These are phyloP conservation scores for Parauchenoglanis punctatus DNA, from an alignment of 2,797 vertebrate species.

Conservation along the genomic window DNA sequence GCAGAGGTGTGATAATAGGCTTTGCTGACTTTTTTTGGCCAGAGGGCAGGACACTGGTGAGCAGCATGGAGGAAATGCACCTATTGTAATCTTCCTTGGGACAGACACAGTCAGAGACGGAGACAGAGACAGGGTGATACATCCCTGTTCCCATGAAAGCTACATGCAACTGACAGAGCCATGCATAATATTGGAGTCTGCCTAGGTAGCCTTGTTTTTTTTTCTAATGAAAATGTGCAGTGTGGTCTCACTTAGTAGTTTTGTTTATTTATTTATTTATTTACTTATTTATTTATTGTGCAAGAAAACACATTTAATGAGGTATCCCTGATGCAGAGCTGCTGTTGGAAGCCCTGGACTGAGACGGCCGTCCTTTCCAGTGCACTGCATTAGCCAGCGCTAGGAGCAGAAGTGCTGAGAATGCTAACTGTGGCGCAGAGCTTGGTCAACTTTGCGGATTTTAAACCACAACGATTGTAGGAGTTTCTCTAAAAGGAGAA, in stretches of 20 bases:
- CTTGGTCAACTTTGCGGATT: neutral
- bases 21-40: slow-evolving; percentile 55
- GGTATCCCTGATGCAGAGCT: neutral
- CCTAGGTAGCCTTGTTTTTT: neutral
- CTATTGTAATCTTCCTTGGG: slow-evolving; percentile 38
- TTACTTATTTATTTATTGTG: neutral
- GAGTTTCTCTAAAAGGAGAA: neutral
- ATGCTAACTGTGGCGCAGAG: slow-evolving; percentile 35
- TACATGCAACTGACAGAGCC: slow-evolving; percentile 32
- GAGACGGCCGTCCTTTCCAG: slow-evolving; percentile 31
- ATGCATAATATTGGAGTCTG: neutral
- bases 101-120: neutral
- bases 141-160: neutral
- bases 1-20: slow-evolving; percentile 55
- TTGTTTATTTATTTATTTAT: slow-evolving; percentile 29
- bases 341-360: slow-evolving; percentile 28
- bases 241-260: slow-evolving; percentile 31
- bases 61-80: slow-evolving; percentile 45
- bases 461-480: neutral
- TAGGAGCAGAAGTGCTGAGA: slow-evolving; percentile 33
- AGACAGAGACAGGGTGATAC: slow-evolving; percentile 5
- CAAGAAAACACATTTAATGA: slow-evolving; percentile 1
- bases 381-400: slow-evolving; percentile 32
- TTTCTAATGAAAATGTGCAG: slow-evolving; percentile 33
- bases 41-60: slow-evolving; percentile 46